Conservation (phyloP, 1,140 invertebrate species). For the Drosophila bocqueti region DNA sequence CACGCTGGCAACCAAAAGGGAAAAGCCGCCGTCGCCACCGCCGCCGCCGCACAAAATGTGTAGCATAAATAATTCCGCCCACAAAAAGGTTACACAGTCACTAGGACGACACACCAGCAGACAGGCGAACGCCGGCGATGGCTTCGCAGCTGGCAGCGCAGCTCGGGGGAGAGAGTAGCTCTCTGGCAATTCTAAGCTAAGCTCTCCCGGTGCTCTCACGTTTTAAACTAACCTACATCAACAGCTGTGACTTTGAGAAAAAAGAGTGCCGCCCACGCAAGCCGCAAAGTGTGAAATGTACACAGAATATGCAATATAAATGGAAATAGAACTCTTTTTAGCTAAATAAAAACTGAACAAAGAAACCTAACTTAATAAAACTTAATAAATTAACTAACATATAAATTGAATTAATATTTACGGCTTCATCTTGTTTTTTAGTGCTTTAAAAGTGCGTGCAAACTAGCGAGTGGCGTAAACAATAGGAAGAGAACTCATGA, state of each 20-base stretch:
- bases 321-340: background rate
- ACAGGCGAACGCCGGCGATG: conserved; percentile 43
- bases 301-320: background rate
- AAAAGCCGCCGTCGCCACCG: conserved; percentile 33
- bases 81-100: conserved; percentile 81
- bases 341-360: background rate
- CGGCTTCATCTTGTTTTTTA: conserved; percentile 15
- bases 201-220: conserved; percentile 1
- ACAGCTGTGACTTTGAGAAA: conserved; percentile 63
- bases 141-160: conserved; percentile 20
- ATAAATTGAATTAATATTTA: background rate
- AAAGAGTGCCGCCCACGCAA: conserved; percentile 54
- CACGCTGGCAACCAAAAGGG: conserved; percentile 30
- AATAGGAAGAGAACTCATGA: conserved; percentile 32
- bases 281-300: conserved; percentile 21
- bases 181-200: background rate
- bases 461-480: conserved; percentile 30
- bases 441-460: conserved; percentile 33
- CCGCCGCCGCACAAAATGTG: conserved; percentile 53
- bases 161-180: background rate
- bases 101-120: conserved; percentile 71
- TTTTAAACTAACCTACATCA: conserved; percentile 80
- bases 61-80: conserved; percentile 82
- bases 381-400: background rate
- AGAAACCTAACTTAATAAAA: background rate